A percentile compares a stretch with the other conserved stretches of the same genome.
Evolutionary conservation across 2,888 invertebrate genomes (phyloP).

Genomic region (Rhagonycha lutea): DNA sequence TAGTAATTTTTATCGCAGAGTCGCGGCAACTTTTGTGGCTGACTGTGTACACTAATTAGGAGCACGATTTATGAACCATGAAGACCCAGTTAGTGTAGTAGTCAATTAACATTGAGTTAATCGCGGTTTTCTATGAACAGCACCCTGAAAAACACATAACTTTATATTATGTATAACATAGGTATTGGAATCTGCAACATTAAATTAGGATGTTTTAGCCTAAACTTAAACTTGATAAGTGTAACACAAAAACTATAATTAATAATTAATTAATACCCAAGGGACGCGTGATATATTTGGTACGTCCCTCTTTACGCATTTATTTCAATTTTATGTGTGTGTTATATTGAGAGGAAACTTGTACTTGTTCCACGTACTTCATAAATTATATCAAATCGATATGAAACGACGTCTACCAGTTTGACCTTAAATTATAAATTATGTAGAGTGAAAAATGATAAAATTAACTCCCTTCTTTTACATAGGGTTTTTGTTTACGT

Average conservation of each 20-base stretch:
- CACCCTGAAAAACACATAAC: constrained; percentile 28
- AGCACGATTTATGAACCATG: constrained; percentile 44
- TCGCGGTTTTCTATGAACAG: constrained; percentile 37
- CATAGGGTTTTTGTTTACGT: not conserved
- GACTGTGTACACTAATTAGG: constrained; percentile 40
- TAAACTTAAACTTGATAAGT: constrained; percentile 9
- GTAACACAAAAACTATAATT: constrained; percentile 39
- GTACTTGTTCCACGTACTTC: constrained; percentile 40
- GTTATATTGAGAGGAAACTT: constrained; percentile 41
- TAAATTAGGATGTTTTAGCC: not conserved
- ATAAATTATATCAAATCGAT: constrained; percentile 50
- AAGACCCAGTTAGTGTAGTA: constrained; percentile 41
- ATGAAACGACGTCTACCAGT: constrained; percentile 37
- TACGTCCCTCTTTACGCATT: constrained; percentile 48
- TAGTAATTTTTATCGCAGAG: constrained; percentile 23
- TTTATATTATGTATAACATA: not conserved
- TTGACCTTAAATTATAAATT: constrained; percentile 40
- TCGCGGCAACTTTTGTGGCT: constrained; percentile 30
- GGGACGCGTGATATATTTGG: constrained; percentile 45
- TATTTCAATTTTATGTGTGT: constrained; percentile 51
- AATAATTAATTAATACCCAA: constrained; percentile 48
- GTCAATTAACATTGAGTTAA: constrained; percentile 44
- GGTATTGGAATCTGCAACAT: not conserved
- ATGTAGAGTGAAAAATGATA: constrained; percentile 41
- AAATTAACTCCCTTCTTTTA: constrained; percentile 23